Conservation (phyloP, 2,888 invertebrate species). For the Stenotaenia linearis region DNA sequence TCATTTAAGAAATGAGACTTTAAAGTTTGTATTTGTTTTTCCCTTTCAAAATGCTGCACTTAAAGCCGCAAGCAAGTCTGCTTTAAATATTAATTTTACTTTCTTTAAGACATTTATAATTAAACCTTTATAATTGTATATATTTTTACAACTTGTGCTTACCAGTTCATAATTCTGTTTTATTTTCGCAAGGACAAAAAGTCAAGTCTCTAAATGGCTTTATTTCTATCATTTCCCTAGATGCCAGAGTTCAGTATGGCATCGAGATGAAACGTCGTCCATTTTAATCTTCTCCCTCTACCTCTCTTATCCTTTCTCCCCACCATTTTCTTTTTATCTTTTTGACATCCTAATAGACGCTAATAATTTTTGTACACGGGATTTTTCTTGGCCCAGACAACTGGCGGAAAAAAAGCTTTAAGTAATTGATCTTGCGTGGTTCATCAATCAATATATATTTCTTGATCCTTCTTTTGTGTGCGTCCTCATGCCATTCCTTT, state of each 20-base stretch:
- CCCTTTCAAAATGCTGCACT: no score
- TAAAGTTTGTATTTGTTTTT: no score
- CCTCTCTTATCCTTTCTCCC: background rate
- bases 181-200: background rate
- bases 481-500: background rate
- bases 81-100: no score
- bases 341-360: constrained; percentile 12
- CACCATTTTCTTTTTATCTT: background rate
- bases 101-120: no score
- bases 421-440: constrained; percentile 14
- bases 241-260: background rate
- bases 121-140: no score
- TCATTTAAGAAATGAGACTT: no score
- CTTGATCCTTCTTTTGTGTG: background rate
- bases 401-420: background rate
- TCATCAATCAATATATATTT: constrained; percentile 17
- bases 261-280: constrained; percentile 7
- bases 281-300: background rate
- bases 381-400: background rate
- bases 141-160: background rate
- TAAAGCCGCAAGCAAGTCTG: no score
- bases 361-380: constrained; percentile 2
- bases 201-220: background rate
- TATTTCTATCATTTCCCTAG: background rate
- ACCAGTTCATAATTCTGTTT: background rate